Percentiles rank a stretch among this genome's conserved stretches.
Conservation (phyloP, 2,113 vertebrate genomes). For the Sander lucioperca region DNA sequence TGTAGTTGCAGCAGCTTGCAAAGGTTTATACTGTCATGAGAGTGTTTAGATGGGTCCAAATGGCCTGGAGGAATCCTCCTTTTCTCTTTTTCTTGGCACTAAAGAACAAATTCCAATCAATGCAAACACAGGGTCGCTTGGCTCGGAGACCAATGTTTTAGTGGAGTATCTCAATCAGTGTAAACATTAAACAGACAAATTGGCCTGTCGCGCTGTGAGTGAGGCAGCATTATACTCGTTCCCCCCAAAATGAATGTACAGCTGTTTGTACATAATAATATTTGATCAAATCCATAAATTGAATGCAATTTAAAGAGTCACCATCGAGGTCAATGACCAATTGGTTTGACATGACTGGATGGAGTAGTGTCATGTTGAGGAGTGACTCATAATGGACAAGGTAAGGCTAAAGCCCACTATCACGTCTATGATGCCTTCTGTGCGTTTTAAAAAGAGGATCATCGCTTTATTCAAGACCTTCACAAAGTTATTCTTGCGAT, state of each 20-base stretch:
- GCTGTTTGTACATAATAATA: not conserved
- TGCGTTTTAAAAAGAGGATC: slow-evolving; percentile 10
- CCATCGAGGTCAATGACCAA: not conserved
- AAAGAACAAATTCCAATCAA: not conserved
- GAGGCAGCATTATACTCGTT: not conserved
- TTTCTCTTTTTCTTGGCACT: slow-evolving; percentile 1
- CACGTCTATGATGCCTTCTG: not conserved
- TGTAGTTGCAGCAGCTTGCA: slow-evolving; percentile 1
- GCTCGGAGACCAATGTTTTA: not conserved
- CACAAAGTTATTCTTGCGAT: slow-evolving; percentile 19
- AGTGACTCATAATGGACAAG: not conserved
- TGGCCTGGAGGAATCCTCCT: not conserved
- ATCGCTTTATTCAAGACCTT: slow-evolving; percentile 8
- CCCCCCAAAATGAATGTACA: not conserved
- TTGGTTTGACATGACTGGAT: not conserved
- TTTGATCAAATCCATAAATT: slow-evolving; percentile 4
- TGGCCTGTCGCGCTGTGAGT: not conserved
- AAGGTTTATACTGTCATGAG: not conserved
- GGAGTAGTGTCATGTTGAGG: not conserved
- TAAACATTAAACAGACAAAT: not conserved
- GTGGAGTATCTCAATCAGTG: not conserved
- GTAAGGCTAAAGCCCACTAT: slow-evolving; percentile 1
- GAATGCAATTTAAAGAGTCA: not conserved
- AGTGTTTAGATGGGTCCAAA: not conserved
- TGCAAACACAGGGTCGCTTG: not conserved